These are phyloP conservation scores for Sitobion miscanthi DNA, from an alignment of 1,140 invertebrate genomes.

Conservation along the genomic window DNA sequence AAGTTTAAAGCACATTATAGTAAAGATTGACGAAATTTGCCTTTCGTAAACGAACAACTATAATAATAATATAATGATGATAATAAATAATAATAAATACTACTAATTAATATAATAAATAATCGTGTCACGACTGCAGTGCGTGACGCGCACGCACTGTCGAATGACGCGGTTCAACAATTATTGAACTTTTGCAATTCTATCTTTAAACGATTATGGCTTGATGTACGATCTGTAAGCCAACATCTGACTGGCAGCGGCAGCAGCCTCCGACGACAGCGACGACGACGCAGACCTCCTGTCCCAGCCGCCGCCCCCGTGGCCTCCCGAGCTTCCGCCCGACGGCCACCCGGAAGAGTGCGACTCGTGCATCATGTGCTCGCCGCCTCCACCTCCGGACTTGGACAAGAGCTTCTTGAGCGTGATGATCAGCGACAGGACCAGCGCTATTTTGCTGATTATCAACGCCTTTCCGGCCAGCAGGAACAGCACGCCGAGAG, in stretches of 20 bases:
- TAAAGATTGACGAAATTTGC: not conserved
- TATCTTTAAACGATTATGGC: constrained; percentile 59
- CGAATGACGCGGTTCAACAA: not conserved
- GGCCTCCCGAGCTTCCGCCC: constrained; percentile 59
- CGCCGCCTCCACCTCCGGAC: constrained; percentile 56
- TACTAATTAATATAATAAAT: not conserved
- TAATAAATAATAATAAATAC: constrained; percentile 5
- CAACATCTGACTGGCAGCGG: constrained; percentile 67
- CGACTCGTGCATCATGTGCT: constrained; percentile 63
- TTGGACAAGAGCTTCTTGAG: constrained; percentile 75
- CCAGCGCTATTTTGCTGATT: constrained; percentile 76
- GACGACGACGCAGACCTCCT: constrained; percentile 64
- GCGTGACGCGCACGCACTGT: not conserved
- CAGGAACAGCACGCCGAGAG: constrained; percentile 75
- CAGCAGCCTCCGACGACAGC: constrained; percentile 61
- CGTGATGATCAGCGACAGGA: constrained; percentile 77
- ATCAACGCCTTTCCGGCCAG: constrained; percentile 78
- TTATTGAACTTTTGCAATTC: not conserved
- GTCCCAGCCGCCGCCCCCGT: constrained; percentile 65
- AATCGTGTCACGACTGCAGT: not conserved
- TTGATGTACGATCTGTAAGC: constrained; percentile 76
- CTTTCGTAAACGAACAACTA: not conserved
- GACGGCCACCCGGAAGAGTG: constrained; percentile 60
- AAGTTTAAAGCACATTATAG: not conserved
- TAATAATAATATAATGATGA: not conserved